Percentiles rank a stretch among this genome's conserved stretches.
phyloP scores from a whole-genome alignment of 2,888 invertebrate genomes.

The Malthinus seriepunctatus region DNA sequence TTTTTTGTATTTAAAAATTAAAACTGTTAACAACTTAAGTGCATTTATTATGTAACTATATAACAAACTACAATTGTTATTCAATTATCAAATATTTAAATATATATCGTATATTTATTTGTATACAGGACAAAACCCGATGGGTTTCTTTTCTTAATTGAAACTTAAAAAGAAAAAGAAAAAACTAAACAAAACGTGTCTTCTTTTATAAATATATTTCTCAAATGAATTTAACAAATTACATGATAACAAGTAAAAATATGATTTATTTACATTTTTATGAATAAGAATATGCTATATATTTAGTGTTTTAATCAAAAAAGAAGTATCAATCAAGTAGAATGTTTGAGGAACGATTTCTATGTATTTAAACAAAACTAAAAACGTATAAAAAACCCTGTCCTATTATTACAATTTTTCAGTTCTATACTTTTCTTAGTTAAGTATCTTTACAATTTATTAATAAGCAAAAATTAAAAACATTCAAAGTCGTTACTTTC shows the following conservation, averaged over 20 bases:
- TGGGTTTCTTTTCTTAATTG: neutral
- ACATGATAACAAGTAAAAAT: slow-evolving; percentile 43
- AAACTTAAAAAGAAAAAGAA: neutral
- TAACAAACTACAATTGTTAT: slow-evolving; percentile 19
- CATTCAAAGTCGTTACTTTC: neutral
- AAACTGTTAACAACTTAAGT: slow-evolving; percentile 3
- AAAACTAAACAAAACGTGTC: slow-evolving; percentile 12
- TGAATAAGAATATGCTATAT: slow-evolving; percentile 6
- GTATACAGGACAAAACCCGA: slow-evolving; percentile 3
- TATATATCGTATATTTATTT: slow-evolving; percentile 2
- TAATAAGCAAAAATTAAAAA: slow-evolving; percentile 2
- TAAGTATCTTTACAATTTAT: neutral
- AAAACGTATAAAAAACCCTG: slow-evolving; percentile 4
- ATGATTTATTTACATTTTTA: slow-evolving; percentile 38
- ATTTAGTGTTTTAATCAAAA: neutral
- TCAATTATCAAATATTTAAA: slow-evolving; percentile 4
- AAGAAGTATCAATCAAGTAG: slow-evolving; percentile 1
- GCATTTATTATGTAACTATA: slow-evolving; percentile 12
- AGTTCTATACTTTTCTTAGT: slow-evolving; percentile 3
- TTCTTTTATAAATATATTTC: slow-evolving; percentile 42
- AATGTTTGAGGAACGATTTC: neutral
- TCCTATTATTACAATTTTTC: neutral
- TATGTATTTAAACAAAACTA: neutral
- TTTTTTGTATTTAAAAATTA: no score
- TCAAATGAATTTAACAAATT: slow-evolving; percentile 41